Evolutionary conservation across 2,113 vertebrate genomes (phyloP).

Genomic region (Caretta caretta): DNA sequence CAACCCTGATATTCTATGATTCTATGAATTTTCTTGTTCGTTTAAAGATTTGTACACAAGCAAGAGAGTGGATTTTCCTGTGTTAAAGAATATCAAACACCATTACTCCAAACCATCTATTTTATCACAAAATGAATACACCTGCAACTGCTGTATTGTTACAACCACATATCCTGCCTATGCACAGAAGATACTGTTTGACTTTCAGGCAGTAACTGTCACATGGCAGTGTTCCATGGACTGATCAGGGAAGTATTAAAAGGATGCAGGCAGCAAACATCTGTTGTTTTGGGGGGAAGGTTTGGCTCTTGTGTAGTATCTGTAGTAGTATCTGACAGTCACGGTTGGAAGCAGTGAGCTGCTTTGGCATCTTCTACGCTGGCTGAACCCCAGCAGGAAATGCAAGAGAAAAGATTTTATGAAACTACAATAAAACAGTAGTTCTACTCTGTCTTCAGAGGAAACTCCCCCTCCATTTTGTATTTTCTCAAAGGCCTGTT

Average conservation of each 20-base stretch:
- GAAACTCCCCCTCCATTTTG: neutral
- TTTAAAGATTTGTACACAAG: constrained; percentile 46
- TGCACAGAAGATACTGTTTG: constrained; percentile 4
- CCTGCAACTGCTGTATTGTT: neutral
- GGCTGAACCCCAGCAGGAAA: neutral
- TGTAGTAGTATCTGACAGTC: neutral
- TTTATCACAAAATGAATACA: neutral
- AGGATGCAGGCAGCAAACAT: neutral
- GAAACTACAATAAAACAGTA: neutral
- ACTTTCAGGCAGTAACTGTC: neutral
- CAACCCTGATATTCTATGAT: too few species aligned
- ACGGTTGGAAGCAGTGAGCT: neutral
- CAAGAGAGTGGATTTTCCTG: constrained; percentile 16
- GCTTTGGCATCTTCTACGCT: neutral
- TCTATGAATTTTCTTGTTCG: constrained; percentile 22
- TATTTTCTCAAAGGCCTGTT: neutral
- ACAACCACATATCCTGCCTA: neutral
- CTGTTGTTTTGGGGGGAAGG: constrained; percentile 17
- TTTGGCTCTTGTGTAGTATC: neutral
- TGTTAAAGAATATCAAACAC: constrained; percentile 38
- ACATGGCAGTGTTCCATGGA: neutral
- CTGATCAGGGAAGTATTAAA: neutral
- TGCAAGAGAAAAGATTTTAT: neutral
- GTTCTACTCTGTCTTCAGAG: neutral
- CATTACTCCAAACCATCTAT: neutral